These are phyloP conservation scores for Anoplopoma fimbria DNA, from an alignment of 2,113 vertebrate species.

Conservation along the genomic window DNA sequence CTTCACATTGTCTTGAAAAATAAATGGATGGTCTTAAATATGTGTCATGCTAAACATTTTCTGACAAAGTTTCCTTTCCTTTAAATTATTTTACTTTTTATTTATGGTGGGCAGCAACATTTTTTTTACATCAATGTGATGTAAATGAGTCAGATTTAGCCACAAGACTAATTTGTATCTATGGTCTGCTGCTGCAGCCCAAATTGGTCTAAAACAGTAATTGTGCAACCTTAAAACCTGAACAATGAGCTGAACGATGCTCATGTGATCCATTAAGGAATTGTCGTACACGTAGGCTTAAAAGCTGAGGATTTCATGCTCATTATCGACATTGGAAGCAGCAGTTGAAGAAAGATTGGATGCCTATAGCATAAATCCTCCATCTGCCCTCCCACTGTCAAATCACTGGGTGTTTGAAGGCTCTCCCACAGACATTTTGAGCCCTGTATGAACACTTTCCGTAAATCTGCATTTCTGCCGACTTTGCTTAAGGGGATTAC, in stretches of 20 bases:
- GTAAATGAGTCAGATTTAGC: background rate
- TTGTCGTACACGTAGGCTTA: background rate
- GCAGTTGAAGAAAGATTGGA: background rate
- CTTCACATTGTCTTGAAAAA: constrained; percentile 43
- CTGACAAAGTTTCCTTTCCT: background rate
- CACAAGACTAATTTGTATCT: background rate
- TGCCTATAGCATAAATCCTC: background rate
- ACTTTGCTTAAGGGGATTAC: too few species aligned
- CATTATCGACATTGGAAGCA: background rate
- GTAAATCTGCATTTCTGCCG: too few species aligned
- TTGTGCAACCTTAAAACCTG: background rate
- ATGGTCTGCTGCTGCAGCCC: background rate
- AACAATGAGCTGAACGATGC: background rate
- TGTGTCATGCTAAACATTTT: background rate
- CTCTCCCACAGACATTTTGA: too few species aligned
- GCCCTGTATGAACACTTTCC: too few species aligned
- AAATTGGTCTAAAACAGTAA: background rate
- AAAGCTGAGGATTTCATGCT: background rate
- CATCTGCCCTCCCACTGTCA: too few species aligned
- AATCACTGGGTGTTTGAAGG: too few species aligned
- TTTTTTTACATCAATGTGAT: background rate
- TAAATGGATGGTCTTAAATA: constrained; percentile 40
- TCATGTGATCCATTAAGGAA: background rate
- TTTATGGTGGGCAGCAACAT: background rate
- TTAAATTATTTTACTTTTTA: background rate